Evolutionary conservation across 2,113 vertebrate genomes (phyloP).

Genomic region (Tylochromis polylepis): DNA sequence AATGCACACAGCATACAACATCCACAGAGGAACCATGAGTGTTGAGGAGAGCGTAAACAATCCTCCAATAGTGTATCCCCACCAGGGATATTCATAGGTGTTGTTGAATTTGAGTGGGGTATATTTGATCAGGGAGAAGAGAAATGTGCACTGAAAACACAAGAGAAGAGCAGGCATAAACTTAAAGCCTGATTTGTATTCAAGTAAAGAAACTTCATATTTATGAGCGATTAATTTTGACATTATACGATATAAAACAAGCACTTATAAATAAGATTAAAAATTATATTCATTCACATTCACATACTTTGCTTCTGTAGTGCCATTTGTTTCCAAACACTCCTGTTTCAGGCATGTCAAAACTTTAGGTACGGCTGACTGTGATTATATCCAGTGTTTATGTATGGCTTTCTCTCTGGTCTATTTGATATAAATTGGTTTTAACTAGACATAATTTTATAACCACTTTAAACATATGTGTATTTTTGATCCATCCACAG

Average conservation of each 20-base stretch:
- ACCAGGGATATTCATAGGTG: conserved; percentile 76
- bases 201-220: not conserved
- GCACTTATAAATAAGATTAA: not conserved
- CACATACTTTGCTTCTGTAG: not conserved
- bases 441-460: not conserved
- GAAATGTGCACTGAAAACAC: conserved; percentile 58
- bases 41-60: conserved; percentile 75
- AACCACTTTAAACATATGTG: not conserved
- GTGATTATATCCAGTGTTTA: not conserved
- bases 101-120: conserved; percentile 74
- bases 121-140: conserved; percentile 68
- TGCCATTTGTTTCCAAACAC: not conserved
- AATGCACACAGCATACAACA: conserved; percentile 57
- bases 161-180: not conserved
- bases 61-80: conserved; percentile 74
- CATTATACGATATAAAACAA: not conserved
- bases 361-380: not conserved
- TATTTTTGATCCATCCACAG: not conserved
- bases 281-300: not conserved
- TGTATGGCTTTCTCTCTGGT: not conserved
- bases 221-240: not conserved
- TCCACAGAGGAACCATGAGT: conserved; percentile 71
- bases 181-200: not conserved
- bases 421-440: not conserved
- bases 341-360: not conserved